Base-by-base conservation (phyloP, 2,113 vertebrate genomes). In the Festucalex cinctus region DNA sequence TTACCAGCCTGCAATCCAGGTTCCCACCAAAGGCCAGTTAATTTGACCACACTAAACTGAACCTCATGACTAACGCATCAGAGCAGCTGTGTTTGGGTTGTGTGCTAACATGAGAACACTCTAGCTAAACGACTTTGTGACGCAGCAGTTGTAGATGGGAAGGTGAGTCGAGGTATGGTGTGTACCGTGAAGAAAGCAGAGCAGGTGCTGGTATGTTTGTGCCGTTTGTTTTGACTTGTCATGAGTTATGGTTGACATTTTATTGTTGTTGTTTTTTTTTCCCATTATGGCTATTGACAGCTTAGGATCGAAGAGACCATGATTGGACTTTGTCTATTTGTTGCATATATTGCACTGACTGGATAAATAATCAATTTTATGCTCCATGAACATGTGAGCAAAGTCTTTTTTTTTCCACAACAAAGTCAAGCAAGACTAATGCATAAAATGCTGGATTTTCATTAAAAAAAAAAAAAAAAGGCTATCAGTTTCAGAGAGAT, bases 31-130 rank as follows among this genome's bases (percentile, higher is more conserved):
- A 70, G 64, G 70, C 65, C 73, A 77, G 78, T 70, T 62, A 74
- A 76, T 73, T 57, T 67, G 67, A 80, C 61, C 39, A 77, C 75
- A 64, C 65, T 78, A 80, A 88, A 81, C 77, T 58, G 66, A 82
- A 69, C 77, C 83, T 77, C 81, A 78, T 85, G 81, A 84, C 75
- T 44, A 68, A 70, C 76, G 70, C 72, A 35, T 19, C 37, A 20
- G 44, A 65, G 67, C 56, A 20, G 32, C 66, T 63, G 71, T 66
- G 71, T 66, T 57, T 74, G 51, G 35, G 56, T 58, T 32, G 64
- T 9, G 6, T 24, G n/a, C 17, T 68, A 58, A 19, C 76, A 39
- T 9, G 60, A 62, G 63, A 53, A 26, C 17, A 70, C 22, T 17
- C 22, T 43, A 22, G 54, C 62, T 22, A 63, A 43, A 32, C 54